Conservation (phyloP, 1,140 invertebrate species). For the Drosophila baimaii region DNA sequence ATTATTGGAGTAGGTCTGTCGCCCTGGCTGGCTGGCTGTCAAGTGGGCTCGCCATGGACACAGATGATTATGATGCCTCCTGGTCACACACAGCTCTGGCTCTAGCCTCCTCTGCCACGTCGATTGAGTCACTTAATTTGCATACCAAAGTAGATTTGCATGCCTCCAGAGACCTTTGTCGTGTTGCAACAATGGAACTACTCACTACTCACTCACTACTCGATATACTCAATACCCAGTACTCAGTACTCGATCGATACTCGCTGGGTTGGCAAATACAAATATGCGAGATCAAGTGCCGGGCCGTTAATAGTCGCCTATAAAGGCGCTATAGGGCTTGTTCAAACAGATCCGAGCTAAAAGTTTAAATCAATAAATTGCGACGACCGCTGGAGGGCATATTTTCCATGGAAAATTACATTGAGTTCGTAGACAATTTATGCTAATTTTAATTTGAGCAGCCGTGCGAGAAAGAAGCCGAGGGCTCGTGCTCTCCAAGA, state of each 20-base stretch:
- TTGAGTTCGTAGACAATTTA: conserved; percentile 54
- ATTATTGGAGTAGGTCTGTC: conserved; percentile 68
- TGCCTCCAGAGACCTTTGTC: conserved; percentile 36
- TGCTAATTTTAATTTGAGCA: conserved; percentile 79
- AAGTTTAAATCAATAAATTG: conserved; percentile 81
- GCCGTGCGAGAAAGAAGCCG: conserved; percentile 70
- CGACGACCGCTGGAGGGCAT: conserved; percentile 49
- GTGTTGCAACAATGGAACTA: conserved; percentile 68
- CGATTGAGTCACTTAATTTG: conserved; percentile 81
- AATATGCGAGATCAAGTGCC: conserved; percentile 53
- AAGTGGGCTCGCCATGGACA: conserved; percentile 66
- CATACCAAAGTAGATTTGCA: conserved; percentile 82
- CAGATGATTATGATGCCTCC: conserved; percentile 77
- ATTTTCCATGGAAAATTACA: conserved; percentile 82
- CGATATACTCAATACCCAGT: background rate
- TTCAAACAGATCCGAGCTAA: conserved; percentile 70
- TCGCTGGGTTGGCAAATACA: conserved; percentile 23
- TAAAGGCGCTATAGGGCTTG: conserved; percentile 68
- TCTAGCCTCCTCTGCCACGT: conserved; percentile 35
- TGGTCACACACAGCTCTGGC: background rate
- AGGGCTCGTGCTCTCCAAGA: conserved; percentile 60
- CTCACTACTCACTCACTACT: conserved; percentile 13
- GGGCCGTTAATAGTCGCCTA: conserved; percentile 66
- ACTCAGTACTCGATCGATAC: conserved; percentile 11
- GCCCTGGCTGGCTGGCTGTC: conserved; percentile 45